Evolutionary conservation across 2,888 invertebrate species (phyloP).

Genomic region (Willowsia nigromaculata): DNA sequence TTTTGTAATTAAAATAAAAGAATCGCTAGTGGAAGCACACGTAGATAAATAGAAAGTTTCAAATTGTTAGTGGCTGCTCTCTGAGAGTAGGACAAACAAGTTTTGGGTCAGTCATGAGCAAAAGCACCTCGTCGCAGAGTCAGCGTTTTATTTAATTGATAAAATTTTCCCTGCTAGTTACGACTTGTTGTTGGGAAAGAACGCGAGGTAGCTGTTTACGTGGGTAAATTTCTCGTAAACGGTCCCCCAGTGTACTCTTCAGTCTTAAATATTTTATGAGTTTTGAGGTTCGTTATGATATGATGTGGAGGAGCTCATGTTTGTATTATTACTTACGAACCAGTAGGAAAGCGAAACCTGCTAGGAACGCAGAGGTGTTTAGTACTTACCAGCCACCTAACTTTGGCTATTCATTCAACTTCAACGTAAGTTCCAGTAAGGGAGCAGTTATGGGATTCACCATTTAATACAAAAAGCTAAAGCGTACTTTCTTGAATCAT

Average conservation of each 20-base stretch:
- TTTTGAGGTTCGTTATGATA: constrained; percentile 28
- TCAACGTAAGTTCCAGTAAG: neutral
- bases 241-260: constrained; percentile 24
- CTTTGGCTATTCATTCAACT: neutral
- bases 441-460: too few relatives aligned
- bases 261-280: constrained; percentile 29
- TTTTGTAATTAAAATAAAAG: constrained; percentile 16
- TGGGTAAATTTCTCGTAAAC: constrained; percentile 3
- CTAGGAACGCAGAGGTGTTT: constrained; percentile 3
- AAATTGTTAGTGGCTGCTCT: neutral
- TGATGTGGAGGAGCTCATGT: neutral
- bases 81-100: neutral
- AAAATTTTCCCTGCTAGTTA: constrained; percentile 2
- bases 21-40: neutral
- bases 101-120: neutral
- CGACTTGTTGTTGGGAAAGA: neutral
- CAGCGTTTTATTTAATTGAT: constrained; percentile 32
- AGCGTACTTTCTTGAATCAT: too few relatives aligned
- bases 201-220: neutral
- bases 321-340: neutral
- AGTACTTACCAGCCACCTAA: neutral
- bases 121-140: neutral
- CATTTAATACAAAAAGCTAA: too few relatives aligned
- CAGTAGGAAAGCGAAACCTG: neutral
- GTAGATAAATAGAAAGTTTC: constrained; percentile 5